These are phyloP conservation scores for Dryobota labecula DNA, from an alignment of 2,888 invertebrate species.

Conservation along the genomic window DNA sequence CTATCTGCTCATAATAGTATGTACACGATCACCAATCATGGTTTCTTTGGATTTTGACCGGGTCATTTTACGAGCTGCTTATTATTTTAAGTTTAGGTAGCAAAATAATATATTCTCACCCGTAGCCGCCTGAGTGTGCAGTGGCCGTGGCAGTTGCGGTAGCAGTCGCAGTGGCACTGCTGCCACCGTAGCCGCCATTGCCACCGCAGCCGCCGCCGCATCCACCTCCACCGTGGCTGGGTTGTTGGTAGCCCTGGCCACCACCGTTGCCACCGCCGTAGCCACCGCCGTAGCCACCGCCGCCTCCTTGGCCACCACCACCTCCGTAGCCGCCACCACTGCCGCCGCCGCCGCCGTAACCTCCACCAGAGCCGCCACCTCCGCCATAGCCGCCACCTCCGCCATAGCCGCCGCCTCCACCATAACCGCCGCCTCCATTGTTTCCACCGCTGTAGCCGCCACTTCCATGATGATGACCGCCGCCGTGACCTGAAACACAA, in stretches of 20 bases:
- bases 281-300: slow-evolving; percentile 56
- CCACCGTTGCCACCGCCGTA: slow-evolving; percentile 55
- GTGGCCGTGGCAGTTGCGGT: slow-evolving; percentile 66
- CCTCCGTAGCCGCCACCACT: slow-evolving; percentile 27
- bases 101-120: slow-evolving; percentile 36
- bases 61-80: neutral
- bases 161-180: slow-evolving; percentile 73
- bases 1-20: neutral
- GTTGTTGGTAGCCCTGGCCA: slow-evolving; percentile 34
- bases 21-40: neutral
- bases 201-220: slow-evolving; percentile 52
- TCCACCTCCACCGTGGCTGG: slow-evolving; percentile 44
- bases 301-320: slow-evolving; percentile 24
- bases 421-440: slow-evolving; percentile 38
- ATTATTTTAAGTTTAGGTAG: neutral
- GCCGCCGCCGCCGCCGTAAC: slow-evolving; percentile 62
- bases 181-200: slow-evolving; percentile 46
- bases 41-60: neutral
- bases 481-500: slow-evolving; percentile 28
- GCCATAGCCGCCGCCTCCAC: slow-evolving; percentile 20
- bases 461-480: slow-evolving; percentile 47
- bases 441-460: slow-evolving; percentile 57
- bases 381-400: slow-evolving; percentile 48
- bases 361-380: slow-evolving; percentile 53
- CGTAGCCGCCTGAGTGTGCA: slow-evolving; percentile 44